phyloP scores from a whole-genome alignment of 2,797 vertebrate genomes.

The Diglossa cyanea region DNA sequence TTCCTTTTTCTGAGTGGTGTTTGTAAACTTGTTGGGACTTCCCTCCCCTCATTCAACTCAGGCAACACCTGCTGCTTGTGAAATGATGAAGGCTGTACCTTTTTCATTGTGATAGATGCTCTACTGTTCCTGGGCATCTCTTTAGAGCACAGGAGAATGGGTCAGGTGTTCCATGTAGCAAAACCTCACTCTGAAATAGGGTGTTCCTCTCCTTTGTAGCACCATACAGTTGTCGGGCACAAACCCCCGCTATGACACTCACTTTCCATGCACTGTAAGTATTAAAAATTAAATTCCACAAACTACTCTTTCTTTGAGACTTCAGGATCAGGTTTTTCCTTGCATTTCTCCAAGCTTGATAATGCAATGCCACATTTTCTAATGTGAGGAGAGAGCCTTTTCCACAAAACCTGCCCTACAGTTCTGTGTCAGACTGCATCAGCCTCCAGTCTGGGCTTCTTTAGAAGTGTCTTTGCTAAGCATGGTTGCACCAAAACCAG shows the following conservation, averaged over 20 bases:
- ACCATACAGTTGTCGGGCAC: not conserved
- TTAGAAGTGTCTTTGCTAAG: not conserved
- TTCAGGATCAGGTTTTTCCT: not conserved
- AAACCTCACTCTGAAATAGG: not conserved
- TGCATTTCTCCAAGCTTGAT: not conserved
- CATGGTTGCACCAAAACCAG: not conserved
- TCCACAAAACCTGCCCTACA: not conserved
- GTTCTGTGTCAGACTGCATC: not conserved
- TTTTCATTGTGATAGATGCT: not conserved
- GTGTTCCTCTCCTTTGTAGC: not conserved
- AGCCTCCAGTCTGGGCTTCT: not conserved
- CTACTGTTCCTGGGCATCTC: not conserved
- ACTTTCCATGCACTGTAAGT: not conserved
- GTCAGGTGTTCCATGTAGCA: not conserved
- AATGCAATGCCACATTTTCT: not conserved
- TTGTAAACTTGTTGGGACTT: constrained; percentile 20
- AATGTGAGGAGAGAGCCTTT: rapidly evolving
- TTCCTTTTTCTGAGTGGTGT: not conserved
- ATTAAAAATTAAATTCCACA: not conserved
- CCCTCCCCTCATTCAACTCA: not conserved
- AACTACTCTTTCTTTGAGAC: not conserved
- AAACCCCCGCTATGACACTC: not conserved
- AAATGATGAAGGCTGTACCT: not conserved
- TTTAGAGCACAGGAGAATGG: not conserved
- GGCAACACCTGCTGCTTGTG: not conserved